These are phyloP conservation scores for Dryomyza anilis DNA, from an alignment of 2,888 invertebrate species.

Conservation along the genomic window DNA sequence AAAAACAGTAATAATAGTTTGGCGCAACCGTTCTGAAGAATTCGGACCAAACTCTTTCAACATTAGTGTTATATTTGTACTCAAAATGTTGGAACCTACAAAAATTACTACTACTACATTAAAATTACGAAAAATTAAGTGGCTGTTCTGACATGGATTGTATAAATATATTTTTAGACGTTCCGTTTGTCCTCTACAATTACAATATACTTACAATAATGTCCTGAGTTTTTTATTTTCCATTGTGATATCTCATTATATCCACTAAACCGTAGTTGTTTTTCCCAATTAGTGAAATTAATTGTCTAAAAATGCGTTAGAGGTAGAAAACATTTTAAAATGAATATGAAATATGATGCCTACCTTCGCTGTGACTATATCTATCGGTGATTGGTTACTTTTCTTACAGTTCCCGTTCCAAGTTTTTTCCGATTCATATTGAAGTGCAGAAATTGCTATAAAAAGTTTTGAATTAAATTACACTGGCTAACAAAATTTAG, in stretches of 20 bases:
- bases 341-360: background rate
- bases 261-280: background rate
- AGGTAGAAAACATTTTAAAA: too few species aligned
- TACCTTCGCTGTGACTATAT: background rate
- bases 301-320: background rate
- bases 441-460: too few species aligned
- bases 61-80: too few species aligned
- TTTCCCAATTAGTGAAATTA: background rate
- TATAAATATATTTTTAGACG: background rate
- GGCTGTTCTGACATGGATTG: too few species aligned
- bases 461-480: too few species aligned
- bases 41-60: too few species aligned
- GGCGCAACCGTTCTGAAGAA: too few species aligned
- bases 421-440: background rate
- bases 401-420: background rate
- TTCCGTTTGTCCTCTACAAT: background rate
- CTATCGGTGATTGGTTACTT: background rate
- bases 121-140: too few species aligned
- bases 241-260: background rate
- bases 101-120: too few species aligned
- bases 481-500: too few species aligned
- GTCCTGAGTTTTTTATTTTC: background rate
- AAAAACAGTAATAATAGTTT: too few species aligned
- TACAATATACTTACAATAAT: background rate
- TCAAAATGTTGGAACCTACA: too few species aligned